Evolutionary conservation across 2,888 invertebrate genomes (phyloP), one percentile per base, ranked within the genome.

Genomic region (Cosmia pyralina): DNA sequence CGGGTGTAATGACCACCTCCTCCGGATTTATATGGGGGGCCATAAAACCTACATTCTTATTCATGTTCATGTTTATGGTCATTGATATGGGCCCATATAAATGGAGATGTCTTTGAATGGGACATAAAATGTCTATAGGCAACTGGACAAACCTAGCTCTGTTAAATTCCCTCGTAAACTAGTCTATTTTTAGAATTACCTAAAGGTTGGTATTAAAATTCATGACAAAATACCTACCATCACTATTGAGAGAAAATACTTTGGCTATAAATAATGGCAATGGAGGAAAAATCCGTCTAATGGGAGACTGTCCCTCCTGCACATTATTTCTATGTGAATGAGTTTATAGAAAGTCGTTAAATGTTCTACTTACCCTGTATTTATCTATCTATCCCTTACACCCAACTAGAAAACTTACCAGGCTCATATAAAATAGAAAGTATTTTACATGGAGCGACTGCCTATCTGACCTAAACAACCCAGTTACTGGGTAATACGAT

Each of bases 21-120:
- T 88, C 88, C 79, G 86, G 88, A 92, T 93, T 93, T 93, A 94
- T 90, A 89, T 81, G 79, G 72, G 75, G 79, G 82, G 87, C 88
- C 90, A 87, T 94, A 93, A 94, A 94, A 90, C 89, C 89, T 87
- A 88, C 90, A 89, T 91, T 93, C 90, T 93, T 93, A 93, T 93
- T 93, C 92, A 93, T 92, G 91, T 89, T 90, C 90, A 92, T 92
- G 91, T 92, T 93, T 92, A 93, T 88, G 90, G 88, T 92, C 92
- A 93, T 93, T 93, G 92, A 92, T 93, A 93, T 91, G 90, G 87
- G 88, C 85, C 87, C 88, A 86, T 90, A 92, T 89, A 90, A 90
- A 85, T 85, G 87, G 83, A 86, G 83, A 86, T 84, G 76, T 82
- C 85, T 85, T 79, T 88, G 86, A 87, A 87, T 80, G 83, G 77